Evolutionary conservation across 30 jellyfish, hydroid and myxozoan genomes (phyloP), one percentile per base, ranked within the genome.

Genomic region (Aurelia coerulea): DNA sequence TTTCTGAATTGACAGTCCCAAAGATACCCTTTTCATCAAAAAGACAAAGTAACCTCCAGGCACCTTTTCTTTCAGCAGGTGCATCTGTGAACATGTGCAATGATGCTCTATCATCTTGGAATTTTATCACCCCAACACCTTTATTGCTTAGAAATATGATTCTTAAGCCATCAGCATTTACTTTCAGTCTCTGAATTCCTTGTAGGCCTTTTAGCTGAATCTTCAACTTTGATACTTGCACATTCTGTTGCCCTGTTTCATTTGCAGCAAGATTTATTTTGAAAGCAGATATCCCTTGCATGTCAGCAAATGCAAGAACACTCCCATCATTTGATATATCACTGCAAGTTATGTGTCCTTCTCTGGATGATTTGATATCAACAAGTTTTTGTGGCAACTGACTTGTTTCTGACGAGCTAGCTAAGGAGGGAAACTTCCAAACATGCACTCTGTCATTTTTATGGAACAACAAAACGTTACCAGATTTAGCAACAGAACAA

Each of bases 241-340:
- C 42, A 13, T 53, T 62, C 72, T 78, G 85, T 13, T 4, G 31
- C 29, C 14, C 62, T 33, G 58, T 5, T 18, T 15, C 76, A 29
- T 18, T 11, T 10, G 15, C 68, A 41, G 64, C 6, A 89, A 33
- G 42, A 18, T 66, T 41, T 13, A 82, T 2, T 10, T 41, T 63
- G 65, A 54, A 74, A 5, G 62, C 90, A 73, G 58, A 51, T 9
- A 76, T 17, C 79, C 62, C 56, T 19, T 65, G 66, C 32, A 63
- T 62, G 58, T 79, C 91, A 68, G 95, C 82, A 78, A 23, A 90
- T 17, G 87, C 89, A 37, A 90, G 41, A 52, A 68, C 58, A 7
- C 71, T 41, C 1, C 97, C 97, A 77, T 84, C 53, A 51, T 85
- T 3, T 5, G 97, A 83, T 19, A 90, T 51, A 53, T 90, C 97